A percentile compares a stretch with the other conserved stretches of the same genome.
These are phyloP conservation scores for Vidua macroura DNA, from an alignment of 2,113 vertebrate species.

Conservation along the genomic window DNA sequence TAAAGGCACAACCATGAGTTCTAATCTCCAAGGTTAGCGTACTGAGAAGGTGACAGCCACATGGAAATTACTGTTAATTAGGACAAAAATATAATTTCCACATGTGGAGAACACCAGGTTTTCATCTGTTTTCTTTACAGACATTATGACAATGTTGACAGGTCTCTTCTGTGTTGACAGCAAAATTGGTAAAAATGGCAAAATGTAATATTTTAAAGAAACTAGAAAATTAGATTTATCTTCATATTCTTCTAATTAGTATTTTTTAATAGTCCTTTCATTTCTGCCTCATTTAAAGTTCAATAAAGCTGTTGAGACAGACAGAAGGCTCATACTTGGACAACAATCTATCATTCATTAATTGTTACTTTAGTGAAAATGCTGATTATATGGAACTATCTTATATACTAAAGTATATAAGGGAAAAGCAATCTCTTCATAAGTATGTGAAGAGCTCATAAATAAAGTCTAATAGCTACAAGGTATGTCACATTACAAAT, in stretches of 20 bases:
- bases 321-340: not conserved
- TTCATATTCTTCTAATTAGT: not conserved
- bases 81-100: not conserved
- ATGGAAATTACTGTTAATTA: not conserved
- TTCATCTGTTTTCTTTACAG: not conserved
- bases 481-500: not conserved
- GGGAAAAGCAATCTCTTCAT: not conserved
- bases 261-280: not conserved
- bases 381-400: not conserved
- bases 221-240: not conserved
- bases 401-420: not conserved
- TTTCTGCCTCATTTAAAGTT: conserved; percentile 40
- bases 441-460: not conserved
- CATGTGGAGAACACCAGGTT: rapidly evolving
- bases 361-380: not conserved
- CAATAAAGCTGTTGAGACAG: conserved; percentile 6
- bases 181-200: not conserved
- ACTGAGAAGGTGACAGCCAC: not conserved
- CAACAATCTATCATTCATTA: not conserved
- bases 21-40: not conserved
- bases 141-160: not conserved
- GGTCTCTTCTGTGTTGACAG: not conserved
- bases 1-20: not conserved
- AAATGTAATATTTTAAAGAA: not conserved
- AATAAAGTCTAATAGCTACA: not conserved